These are phyloP conservation scores for Formica exsecta DNA, from an alignment of 1,140 invertebrate genomes.

Conservation along the genomic window DNA sequence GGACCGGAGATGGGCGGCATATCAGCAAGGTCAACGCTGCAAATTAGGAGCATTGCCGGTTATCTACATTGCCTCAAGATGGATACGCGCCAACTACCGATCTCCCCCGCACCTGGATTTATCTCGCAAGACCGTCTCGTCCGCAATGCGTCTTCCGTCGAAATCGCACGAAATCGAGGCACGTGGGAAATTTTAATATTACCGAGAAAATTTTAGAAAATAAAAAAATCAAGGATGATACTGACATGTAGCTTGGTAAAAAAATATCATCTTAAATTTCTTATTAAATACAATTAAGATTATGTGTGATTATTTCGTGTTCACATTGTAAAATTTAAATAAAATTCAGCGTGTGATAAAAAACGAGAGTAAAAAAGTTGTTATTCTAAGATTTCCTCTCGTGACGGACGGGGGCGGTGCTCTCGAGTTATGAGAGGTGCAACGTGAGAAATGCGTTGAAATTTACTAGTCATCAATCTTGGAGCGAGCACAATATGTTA, in stretches of 20 bases:
- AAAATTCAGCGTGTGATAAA: not conserved
- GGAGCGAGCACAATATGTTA: slow-evolving; percentile 56
- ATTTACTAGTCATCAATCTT: slow-evolving; percentile 64
- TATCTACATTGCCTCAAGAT: slow-evolving; percentile 58
- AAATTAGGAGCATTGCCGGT: slow-evolving; percentile 66
- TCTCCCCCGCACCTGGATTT: slow-evolving; percentile 23
- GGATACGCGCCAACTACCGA: slow-evolving; percentile 47
- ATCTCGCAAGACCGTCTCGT: slow-evolving; percentile 22
- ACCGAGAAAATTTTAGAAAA: not conserved
- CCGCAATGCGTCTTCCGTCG: not conserved
- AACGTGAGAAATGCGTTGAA: slow-evolving; percentile 55
- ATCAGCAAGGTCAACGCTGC: slow-evolving; percentile 67
- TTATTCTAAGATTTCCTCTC: slow-evolving; percentile 25
- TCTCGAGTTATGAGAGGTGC: slow-evolving; percentile 25
- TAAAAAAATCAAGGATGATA: not conserved
- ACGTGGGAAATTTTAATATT: not conserved
- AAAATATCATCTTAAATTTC: too few species aligned
- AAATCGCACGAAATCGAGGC: slow-evolving; percentile 4
- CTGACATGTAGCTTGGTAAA: too few species aligned
- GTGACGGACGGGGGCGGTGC: not conserved
- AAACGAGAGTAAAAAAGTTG: not conserved
- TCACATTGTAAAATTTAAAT: not conserved
- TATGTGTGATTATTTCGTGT: not conserved
- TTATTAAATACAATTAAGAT: too few species aligned
- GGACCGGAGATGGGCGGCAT: slow-evolving; percentile 45